phyloP scores from a whole-genome alignment of 2,797 vertebrate species.

The Meda fulgida region DNA sequence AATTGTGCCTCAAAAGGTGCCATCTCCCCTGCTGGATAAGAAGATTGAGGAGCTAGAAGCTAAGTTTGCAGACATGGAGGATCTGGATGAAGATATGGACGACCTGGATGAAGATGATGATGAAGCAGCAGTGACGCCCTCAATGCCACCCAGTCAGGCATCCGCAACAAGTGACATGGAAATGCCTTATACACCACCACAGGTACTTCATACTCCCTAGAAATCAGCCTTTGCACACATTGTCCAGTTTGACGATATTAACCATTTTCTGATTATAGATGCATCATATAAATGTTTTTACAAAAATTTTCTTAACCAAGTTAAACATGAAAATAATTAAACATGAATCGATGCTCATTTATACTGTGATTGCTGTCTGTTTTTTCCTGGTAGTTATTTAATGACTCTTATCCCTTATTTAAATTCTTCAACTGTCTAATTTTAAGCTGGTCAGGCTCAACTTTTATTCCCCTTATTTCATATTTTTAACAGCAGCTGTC shows the following conservation, averaged over 20 bases:
- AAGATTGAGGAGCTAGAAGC: constrained; percentile 97
- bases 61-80: constrained; percentile 95
- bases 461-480: not conserved
- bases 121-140: constrained; percentile 84
- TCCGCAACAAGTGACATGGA: constrained; percentile 89
- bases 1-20: constrained; percentile 94
- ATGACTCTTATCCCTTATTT: too few species aligned
- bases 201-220: constrained; percentile 75
- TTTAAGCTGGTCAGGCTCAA: not conserved
- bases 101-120: constrained; percentile 95
- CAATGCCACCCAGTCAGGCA: constrained; percentile 91
- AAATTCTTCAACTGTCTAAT: not conserved
- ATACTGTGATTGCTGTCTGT: not conserved
- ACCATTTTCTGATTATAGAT: not conserved
- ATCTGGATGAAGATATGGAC: constrained; percentile 90
- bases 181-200: constrained; percentile 91
- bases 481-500: not conserved
- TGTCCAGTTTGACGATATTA: not conserved
- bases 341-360: not conserved
- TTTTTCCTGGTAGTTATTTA: not conserved
- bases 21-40: constrained; percentile 93
- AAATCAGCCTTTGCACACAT: not conserved
- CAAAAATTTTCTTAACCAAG: not conserved
- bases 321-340: not conserved
- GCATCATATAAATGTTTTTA: not conserved